A percentile compares a stretch with the other conserved stretches of the same genome.
Conservation (phyloP, 2,888 invertebrate species). For the Isoperla grammatica region DNA sequence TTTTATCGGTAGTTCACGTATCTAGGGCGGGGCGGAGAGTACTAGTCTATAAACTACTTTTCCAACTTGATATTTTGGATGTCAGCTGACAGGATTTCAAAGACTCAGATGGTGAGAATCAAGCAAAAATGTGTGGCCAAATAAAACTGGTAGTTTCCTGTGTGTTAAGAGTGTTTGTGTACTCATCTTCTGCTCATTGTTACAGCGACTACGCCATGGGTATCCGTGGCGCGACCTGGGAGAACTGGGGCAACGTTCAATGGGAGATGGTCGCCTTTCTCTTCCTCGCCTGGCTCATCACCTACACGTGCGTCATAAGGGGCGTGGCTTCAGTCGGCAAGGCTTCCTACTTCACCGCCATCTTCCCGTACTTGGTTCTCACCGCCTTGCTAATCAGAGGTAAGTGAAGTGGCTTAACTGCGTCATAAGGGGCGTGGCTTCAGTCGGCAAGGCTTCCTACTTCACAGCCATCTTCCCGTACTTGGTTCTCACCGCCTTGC, state of each 20-base stretch:
- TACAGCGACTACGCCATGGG: conserved; percentile 27
- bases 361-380: conserved; percentile 28
- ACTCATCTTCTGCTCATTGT: too few species aligned
- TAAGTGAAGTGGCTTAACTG: too few species aligned
- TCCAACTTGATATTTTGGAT: too few species aligned
- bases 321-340: conserved; percentile 36
- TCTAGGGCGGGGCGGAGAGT: not conserved
- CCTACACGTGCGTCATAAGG: conserved; percentile 35
- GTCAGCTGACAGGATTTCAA: too few species aligned
- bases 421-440: too few species aligned
- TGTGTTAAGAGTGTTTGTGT: too few species aligned
- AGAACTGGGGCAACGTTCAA: conserved; percentile 39
- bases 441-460: too few species aligned
- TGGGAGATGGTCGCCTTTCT: conserved; percentile 47
- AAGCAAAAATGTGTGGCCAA: too few species aligned
- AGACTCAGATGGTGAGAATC: too few species aligned
- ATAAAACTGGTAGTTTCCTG: too few species aligned
- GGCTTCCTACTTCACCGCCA: conserved; percentile 27
- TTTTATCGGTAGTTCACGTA: conserved; percentile 13
- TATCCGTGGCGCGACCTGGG: conserved; percentile 34
- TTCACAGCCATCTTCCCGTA: too few species aligned
- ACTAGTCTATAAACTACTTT: not conserved
- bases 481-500: too few species aligned
- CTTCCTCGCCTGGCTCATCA: conserved; percentile 43
- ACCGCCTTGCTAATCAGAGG: conserved; percentile 29